Evolutionary conservation across 2,797 vertebrate species (phyloP).

Genomic region (Channallabes apus): DNA sequence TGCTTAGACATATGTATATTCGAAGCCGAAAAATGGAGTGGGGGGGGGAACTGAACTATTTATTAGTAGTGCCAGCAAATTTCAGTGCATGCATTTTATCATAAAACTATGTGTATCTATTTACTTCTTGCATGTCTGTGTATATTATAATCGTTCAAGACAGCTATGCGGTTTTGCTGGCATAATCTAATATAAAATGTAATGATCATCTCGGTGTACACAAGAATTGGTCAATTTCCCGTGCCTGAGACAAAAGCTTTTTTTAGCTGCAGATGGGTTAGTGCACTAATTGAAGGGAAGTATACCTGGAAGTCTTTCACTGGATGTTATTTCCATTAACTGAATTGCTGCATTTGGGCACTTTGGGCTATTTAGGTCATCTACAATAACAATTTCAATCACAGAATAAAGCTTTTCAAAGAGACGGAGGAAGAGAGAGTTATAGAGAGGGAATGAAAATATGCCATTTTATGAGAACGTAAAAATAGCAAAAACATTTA

Average conservation of each 20-base stretch:
- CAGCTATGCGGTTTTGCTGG: not conserved
- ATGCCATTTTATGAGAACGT: not conserved
- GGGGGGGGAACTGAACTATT: too few species aligned
- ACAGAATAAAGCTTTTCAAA: not conserved
- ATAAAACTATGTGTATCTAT: too few species aligned
- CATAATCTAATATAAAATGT: not conserved
- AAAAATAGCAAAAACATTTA: not conserved
- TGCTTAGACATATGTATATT: too few species aligned
- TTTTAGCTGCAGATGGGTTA: not conserved
- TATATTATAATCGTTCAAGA: not conserved
- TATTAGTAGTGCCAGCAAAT: too few species aligned
- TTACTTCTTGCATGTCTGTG: too few species aligned
- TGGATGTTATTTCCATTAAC: conserved; percentile 1
- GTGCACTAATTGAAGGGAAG: conserved; percentile 5
- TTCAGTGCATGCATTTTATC: too few species aligned
- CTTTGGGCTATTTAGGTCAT: not conserved
- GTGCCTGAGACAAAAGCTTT: not conserved
- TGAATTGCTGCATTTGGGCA: conserved; percentile 18
- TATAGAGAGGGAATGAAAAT: not conserved
- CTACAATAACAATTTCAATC: not conserved
- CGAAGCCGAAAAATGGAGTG: too few species aligned
- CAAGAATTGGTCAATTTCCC: not conserved
- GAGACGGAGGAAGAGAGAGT: not conserved
- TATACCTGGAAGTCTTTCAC: not conserved
- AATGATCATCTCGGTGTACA: not conserved